These are phyloP conservation scores for Agrochola lota DNA, from an alignment of 2,888 invertebrate species.

Conservation along the genomic window DNA sequence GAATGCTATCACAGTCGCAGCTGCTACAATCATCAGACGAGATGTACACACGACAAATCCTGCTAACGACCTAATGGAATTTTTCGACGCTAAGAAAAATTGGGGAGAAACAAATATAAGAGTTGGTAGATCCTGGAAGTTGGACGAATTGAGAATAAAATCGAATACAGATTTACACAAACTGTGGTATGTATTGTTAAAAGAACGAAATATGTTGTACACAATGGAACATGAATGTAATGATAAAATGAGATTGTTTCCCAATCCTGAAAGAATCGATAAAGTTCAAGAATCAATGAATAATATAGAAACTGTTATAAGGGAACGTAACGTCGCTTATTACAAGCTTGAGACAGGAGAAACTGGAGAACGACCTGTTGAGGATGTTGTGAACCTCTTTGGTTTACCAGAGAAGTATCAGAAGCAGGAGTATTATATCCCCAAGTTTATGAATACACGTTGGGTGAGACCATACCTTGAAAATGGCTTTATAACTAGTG, in stretches of 20 bases:
- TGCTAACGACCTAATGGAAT: conserved; percentile 93
- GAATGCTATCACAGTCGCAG: conserved; percentile 67
- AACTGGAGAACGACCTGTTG: conserved; percentile 94
- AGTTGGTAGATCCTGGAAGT: conserved; percentile 96
- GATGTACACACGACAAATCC: conserved; percentile 82
- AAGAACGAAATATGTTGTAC: conserved; percentile 98
- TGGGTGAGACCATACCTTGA: conserved; percentile 91
- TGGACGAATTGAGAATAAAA: conserved; percentile 97
- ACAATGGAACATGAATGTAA: conserved; percentile 98
- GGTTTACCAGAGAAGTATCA: conserved; percentile 91
- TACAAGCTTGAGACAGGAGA: conserved; percentile 97
- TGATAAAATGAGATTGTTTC: conserved; percentile 92
- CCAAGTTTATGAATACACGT: conserved; percentile 92
- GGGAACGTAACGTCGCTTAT: conserved; percentile 98
- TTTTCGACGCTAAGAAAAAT: conserved; percentile 96
- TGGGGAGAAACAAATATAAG: conserved; percentile 94
- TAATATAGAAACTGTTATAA: conserved; percentile 96
- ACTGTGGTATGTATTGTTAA: conserved; percentile 97
- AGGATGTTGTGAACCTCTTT: conserved; percentile 90
- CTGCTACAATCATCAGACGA: conserved; percentile 63
- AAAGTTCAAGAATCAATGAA: conserved; percentile 99
- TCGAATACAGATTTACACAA: conserved; percentile 99
- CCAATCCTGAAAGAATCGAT: conserved; percentile 97
- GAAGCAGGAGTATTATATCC: conserved; percentile 92
- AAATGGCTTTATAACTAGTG: conserved; percentile 87